Evolutionary conservation across 2,888 invertebrate genomes (phyloP).

Genomic region (Drosophila imparisetae): DNA sequence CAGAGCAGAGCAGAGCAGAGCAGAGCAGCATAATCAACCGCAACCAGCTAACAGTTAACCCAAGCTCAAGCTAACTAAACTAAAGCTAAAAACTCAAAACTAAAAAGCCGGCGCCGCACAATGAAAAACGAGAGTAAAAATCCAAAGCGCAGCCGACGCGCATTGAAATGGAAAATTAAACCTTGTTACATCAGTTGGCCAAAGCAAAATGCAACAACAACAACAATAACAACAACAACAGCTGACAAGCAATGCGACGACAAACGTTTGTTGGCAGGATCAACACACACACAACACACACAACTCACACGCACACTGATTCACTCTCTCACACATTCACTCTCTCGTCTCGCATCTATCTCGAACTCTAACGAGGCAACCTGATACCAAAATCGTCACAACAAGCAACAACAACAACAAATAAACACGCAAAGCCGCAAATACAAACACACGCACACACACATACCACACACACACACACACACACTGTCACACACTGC

Average conservation of each 20-base stretch:
- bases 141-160: constrained; percentile 75
- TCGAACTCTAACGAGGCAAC: constrained; percentile 69
- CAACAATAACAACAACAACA: constrained; percentile 46
- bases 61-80: constrained; percentile 28
- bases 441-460: constrained; percentile 16
- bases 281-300: constrained; percentile 24
- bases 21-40: constrained; percentile 79
- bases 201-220: constrained; percentile 55
- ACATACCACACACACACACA: constrained; percentile 2
- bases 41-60: constrained; percentile 57
- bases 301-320: constrained; percentile 26
- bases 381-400: constrained; percentile 77
- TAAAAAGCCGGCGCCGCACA: constrained; percentile 48
- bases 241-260: constrained; percentile 60
- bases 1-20: too few species aligned
- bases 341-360: constrained; percentile 37
- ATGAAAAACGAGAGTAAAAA: constrained; percentile 81
- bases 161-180: constrained; percentile 84
- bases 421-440: constrained; percentile 45
- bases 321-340: constrained; percentile 28
- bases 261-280: constrained; percentile 68
- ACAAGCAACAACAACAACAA: constrained; percentile 52
- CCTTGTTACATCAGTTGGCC: constrained; percentile 82
- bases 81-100: constrained; percentile 34
- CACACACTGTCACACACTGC: constrained; percentile 14